Percentiles rank a stretch among this genome's conserved stretches.
Evolutionary conservation across 2,113 vertebrate genomes (phyloP).

Genomic region (Labrus mixtus): DNA sequence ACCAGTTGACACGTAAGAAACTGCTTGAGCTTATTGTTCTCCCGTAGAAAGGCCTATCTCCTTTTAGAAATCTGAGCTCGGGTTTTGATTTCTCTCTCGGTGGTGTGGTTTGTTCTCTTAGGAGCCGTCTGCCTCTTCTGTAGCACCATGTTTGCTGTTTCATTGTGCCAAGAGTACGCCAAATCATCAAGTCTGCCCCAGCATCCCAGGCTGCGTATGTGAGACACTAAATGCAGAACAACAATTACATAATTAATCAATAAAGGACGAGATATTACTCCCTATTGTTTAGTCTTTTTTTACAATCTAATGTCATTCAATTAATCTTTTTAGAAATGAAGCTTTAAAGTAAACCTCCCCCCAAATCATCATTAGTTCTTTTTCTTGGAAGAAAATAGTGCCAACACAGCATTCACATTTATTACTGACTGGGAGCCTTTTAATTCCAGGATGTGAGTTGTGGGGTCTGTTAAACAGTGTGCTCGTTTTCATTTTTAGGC

Average conservation of each 20-base stretch:
- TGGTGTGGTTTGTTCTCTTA: conserved; percentile 62
- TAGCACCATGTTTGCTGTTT: conserved; percentile 71
- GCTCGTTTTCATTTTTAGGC: conserved; percentile 62
- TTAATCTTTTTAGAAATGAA: conserved; percentile 55
- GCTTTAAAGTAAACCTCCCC: conserved; percentile 57
- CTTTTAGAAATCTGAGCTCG: conserved; percentile 53
- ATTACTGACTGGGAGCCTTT: conserved; percentile 68
- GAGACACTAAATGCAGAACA: conserved; percentile 62
- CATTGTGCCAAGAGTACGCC: conserved; percentile 62
- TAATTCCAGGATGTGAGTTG: conserved; percentile 58
- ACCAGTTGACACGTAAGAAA: conserved; percentile 8
- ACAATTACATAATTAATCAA: conserved; percentile 61
- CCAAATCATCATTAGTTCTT: conserved; percentile 56
- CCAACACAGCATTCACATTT: conserved; percentile 65
- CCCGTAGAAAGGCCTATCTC: conserved; percentile 56
- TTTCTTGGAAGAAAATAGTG: conserved; percentile 59
- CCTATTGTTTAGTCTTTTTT: conserved; percentile 52
- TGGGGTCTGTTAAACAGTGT: conserved; percentile 58
- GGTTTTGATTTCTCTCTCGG: conserved; percentile 67
- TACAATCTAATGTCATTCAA: conserved; percentile 49
- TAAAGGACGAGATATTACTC: conserved; percentile 60
- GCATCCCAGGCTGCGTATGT: conserved; percentile 57
- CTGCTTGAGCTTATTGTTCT: too few relatives aligned
- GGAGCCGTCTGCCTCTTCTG: conserved; percentile 62
- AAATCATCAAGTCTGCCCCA: conserved; percentile 54